Base-by-base conservation (phyloP, 1,140 invertebrate species). In the Drosophila willistoni region DNA sequence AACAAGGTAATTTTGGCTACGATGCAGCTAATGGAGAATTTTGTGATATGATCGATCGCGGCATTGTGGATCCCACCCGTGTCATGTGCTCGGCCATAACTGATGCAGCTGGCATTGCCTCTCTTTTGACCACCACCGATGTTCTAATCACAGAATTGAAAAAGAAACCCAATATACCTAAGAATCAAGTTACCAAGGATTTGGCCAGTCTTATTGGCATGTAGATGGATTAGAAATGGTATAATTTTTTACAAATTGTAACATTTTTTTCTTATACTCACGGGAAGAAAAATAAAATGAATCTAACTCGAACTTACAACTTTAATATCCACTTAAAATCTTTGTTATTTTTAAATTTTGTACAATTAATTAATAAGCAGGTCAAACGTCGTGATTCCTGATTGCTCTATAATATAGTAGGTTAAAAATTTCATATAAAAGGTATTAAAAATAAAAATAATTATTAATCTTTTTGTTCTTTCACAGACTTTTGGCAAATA, bases 11-110 rank as follows among this genome's bases (percentile, higher is more conserved):
- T 68, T 94, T 94, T 79, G 98, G 98, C 17, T 99, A 98, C 92
- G 97, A 99, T 93, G 98, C 98, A 0, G 82, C 97, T 34, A 96
- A 96, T 68, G 95, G 96, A 81, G 95, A 96, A 91, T 99, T 96
- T 92, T 96, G 96, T 0, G 96, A 99, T 91, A 96, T 99, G 95
- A 95, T 98, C 69, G 95, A 97, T 71, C 95, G 95, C 75, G 98
- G 98, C 60, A 98, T 99, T 78, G 97, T 99, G 83, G 98, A 99
- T 93, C 98, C 98, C 1, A 98, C 98, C 0, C 98, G 98, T 93
- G 97, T 96, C 64, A 96, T 99, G 0, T 93, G 97, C 78, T 97
- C 97, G 57, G 97, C 98, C 1, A 93, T 99, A 12, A 95, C 96
- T 34, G 97, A 98, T 93, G 98, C 98, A 2, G 95, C 97, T 63